phyloP scores from a whole-genome alignment of 2,797 vertebrate species.

The Varecia variegata region DNA sequence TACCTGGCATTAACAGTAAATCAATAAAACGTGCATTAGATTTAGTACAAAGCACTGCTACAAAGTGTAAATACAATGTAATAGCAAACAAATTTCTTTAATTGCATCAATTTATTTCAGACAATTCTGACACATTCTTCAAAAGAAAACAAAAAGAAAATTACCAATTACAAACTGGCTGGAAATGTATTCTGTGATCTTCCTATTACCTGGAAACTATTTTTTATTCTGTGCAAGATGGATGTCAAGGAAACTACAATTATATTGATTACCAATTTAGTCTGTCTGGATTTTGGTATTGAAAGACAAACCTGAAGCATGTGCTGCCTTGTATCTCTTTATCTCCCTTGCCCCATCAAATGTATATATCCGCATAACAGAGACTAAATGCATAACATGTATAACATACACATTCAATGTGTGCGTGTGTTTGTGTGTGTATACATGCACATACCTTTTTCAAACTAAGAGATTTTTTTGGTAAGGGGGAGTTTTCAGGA shows the following conservation, averaged over 20 bases:
- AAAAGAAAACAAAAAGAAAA: background rate
- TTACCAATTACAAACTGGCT: background rate
- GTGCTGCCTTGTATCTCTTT: background rate
- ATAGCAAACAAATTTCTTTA: background rate
- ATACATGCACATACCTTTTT: background rate
- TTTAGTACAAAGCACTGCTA: background rate
- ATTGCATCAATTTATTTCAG: background rate
- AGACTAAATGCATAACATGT: background rate
- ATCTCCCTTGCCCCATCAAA: background rate
- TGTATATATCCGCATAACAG: background rate
- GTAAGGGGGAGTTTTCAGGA: background rate
- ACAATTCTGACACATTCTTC: background rate
- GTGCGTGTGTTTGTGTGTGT: rapidly evolving
- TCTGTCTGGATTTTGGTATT: background rate
- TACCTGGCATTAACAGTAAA: background rate
- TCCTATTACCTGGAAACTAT: background rate
- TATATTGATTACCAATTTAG: background rate
- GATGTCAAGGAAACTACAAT: background rate
- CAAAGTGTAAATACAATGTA: background rate
- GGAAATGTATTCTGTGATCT: background rate
- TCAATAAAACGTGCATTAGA: background rate
- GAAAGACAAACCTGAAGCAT: background rate
- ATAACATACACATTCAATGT: background rate
- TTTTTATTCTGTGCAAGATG: background rate
- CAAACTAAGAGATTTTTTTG: background rate